These are phyloP conservation scores for Ditula angustiorana DNA, from an alignment of 2,888 invertebrate species.

Conservation along the genomic window DNA sequence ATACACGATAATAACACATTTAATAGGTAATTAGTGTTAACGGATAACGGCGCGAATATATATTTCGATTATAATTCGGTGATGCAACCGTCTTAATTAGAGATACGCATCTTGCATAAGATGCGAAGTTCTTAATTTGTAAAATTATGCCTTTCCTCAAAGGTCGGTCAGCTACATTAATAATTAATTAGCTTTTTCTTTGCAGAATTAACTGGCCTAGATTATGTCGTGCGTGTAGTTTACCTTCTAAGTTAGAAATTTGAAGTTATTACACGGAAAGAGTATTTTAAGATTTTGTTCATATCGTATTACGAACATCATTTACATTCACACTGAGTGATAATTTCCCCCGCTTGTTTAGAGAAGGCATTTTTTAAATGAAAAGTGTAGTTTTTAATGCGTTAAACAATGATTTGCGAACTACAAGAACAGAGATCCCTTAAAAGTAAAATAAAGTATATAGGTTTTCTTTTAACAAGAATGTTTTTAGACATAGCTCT, in stretches of 20 bases:
- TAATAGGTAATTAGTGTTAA: conserved; percentile 42
- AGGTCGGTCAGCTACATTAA: conserved; percentile 32
- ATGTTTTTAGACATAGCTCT: too few species aligned
- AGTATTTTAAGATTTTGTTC: not conserved
- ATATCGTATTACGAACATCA: not conserved
- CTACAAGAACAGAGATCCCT: too few species aligned
- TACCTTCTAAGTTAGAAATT: not conserved
- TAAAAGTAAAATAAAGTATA: too few species aligned
- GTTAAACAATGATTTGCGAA: too few species aligned
- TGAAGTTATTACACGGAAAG: not conserved
- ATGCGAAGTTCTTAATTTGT: conserved; percentile 14
- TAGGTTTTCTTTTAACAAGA: too few species aligned
- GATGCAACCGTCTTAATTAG: conserved; percentile 26
- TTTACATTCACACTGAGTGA: too few species aligned
- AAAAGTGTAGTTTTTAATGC: too few species aligned
- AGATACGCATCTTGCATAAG: conserved; percentile 17
- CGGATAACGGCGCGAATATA: conserved; percentile 6
- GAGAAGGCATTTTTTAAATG: too few species aligned
- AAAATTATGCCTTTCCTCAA: conserved; percentile 23
- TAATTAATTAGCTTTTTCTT: conserved; percentile 33
- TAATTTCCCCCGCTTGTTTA: too few species aligned
- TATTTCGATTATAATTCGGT: conserved; percentile 26
- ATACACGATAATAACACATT: conserved; percentile 28
- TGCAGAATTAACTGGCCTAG: conserved; percentile 9
- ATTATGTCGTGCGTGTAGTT: conserved; percentile 22